Evolutionary conservation across 2,113 vertebrate genomes (phyloP), one percentile per base, ranked within the genome.

Genomic region (Paradisaea rubra): DNA sequence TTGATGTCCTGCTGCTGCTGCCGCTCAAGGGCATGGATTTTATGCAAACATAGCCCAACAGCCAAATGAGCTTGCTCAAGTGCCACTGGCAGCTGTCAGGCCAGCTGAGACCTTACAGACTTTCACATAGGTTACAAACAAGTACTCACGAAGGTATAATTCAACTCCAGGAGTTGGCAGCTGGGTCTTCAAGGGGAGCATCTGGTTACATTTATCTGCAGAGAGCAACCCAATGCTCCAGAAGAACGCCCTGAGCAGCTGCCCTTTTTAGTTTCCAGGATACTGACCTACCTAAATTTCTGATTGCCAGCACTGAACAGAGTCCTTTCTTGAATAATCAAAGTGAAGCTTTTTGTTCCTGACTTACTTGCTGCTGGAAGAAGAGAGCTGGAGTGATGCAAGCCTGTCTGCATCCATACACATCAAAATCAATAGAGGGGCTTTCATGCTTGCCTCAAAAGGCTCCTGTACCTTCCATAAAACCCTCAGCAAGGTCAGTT

Each of bases 361-460:
- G 16, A 4, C 57, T 79, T 79, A 53, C 37, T 81, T 66, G 16
- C 22, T 84, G 4, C 47, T 82, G 44, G 44, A 76, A 64, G 57
- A 85, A 82, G 20, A 44, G 41, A 80, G 14, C 7, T 0, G 5
- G 33, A 21, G 13, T 41, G 76, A 83, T 37, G 61, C 54, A 52
- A 65, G 41, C 42, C 93, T 83, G 37, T n/a, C 17, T 86, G n/a
- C 64, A 72, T 69, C 59, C 23, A 15, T 59, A 59, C 14, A 12
- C 35, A 39, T 65, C 23, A 65, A 66, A 91, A 56, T 65, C 83
- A 92, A 15, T 6, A 63, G 54, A 92, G 45, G 6, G 30, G 7
- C 42, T 91, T 92, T 91, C n/a, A 28, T 69, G 31, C 88, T 83
- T 88, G n/a, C n/a, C 37, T 72, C 53, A 69, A 20, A 82, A 31